Evolutionary conservation across 2,113 vertebrate species (phyloP), one percentile per base, ranked within the genome.

Genomic region (Nibea albiflora): DNA sequence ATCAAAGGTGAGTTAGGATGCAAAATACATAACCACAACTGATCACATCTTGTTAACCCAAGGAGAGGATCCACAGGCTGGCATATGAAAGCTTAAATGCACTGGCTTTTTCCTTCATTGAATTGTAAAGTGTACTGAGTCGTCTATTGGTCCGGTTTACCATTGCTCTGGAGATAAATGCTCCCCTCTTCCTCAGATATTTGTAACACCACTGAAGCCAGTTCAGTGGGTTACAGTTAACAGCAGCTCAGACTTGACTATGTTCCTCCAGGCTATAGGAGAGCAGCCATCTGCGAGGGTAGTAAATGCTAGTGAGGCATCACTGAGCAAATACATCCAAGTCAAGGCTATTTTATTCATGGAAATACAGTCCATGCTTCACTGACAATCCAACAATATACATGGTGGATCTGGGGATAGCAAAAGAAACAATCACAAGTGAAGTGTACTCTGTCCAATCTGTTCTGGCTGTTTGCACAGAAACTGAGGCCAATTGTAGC

Each of bases 261-360:
- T 82, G 76, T 85, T 93, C 82, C 93, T 91, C 65, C 53, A 64
- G 88, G 93, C 92, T 92, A 90, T 66, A 83, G 64, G 78, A 80
- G 84, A 84, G 84, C 88, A 90, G 87, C 87, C 89, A 90, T 91
- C 91, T 93, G 90, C 73, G 66, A 93, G 91, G 85, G 86, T 73
- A 91, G 90, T 94, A 93, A 94, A 94, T 92, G 83, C 86, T 87
- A 80, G 77, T 91, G 90, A 93, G 88, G 92, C 94, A 91, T 93
- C 92, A 81, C 90, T 93, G 92, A 92, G 87, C 89, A 92, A 94
- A 94, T 90, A 94, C 76, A 92, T 93, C 90, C 85, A 91, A 91
- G 90, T 85, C 87, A 69, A 73, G 79, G 78, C 87, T 92, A 75
- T 94, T 94, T 92, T 93, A 92, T 89, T 92, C 86, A 89, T 89